phyloP scores from a whole-genome alignment of 2,888 invertebrate species.

The Nephrocerus scutellatus region DNA sequence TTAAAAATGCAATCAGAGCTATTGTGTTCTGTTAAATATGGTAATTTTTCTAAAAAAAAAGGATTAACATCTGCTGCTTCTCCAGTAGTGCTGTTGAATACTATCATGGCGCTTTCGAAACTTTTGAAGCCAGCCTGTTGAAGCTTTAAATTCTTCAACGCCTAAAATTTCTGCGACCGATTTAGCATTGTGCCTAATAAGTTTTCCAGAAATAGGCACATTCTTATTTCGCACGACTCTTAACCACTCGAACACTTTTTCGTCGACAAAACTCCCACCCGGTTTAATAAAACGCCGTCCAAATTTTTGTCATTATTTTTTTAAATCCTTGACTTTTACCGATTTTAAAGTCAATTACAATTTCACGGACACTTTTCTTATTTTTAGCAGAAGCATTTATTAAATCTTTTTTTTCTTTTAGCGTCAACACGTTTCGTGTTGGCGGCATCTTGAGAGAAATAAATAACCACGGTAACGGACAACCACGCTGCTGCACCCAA shows the following conservation, averaged over 20 bases:
- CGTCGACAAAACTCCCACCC: conserved; percentile 5
- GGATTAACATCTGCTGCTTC: conserved; percentile 12
- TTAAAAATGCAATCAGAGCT: conserved; percentile 13
- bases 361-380: too few species aligned
- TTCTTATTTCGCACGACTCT: conserved; percentile 4
- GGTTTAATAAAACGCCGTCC: conserved; percentile 5
- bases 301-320: conserved; percentile 3
- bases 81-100: conserved; percentile 10
- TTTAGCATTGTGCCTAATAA: conserved; percentile 5
- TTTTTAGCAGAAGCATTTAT: too few species aligned
- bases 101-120: conserved; percentile 10
- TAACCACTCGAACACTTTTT: conserved; percentile 8
- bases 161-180: conserved; percentile 4
- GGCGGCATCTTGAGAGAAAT: too few species aligned
- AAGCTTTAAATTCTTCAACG: conserved; percentile 5
- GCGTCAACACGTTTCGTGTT: too few species aligned
- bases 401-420: too few species aligned
- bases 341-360: too few species aligned
- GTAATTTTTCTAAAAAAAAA: conserved; percentile 10
- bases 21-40: conserved; percentile 7
- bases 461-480: too few species aligned
- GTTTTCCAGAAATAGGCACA: conserved; percentile 3
- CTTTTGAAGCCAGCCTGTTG: conserved; percentile 10
- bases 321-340: conserved; percentile 4
- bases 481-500: too few species aligned